Conservation (phyloP, 2,113 vertebrate genomes). For the Mirza zaza region DNA sequence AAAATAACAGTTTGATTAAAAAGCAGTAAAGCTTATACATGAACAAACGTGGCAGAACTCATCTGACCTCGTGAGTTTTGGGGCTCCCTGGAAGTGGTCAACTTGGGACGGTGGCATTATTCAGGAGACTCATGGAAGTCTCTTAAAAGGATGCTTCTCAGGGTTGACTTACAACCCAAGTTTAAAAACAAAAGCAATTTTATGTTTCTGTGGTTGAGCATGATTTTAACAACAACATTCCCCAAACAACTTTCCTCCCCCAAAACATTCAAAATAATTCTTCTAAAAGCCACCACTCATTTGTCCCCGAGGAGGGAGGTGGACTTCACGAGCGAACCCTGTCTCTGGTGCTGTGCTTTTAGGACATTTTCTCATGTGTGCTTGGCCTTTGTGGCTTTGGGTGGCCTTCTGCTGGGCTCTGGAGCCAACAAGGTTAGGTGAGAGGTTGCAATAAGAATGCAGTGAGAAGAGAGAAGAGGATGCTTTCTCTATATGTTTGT, state of each 20-base stretch:
- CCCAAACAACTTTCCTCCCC: not conserved
- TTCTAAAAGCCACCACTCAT: not conserved
- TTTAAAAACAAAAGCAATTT: not conserved
- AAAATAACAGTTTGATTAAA: not conserved
- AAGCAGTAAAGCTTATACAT: not conserved
- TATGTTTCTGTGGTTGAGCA: not conserved
- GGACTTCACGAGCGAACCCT: not conserved
- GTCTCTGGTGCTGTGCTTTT: not conserved
- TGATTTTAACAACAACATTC: not conserved
- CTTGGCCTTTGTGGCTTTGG: not conserved
- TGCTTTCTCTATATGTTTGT: fast-evolving
- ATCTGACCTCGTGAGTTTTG: not conserved
- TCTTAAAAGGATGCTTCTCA: not conserved
- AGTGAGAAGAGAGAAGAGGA: not conserved
- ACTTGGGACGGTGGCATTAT: not conserved
- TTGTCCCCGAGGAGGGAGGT: no score
- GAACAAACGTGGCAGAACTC: not conserved
- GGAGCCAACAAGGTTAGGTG: not conserved
- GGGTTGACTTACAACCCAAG: not conserved
- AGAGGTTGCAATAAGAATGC: not conserved
- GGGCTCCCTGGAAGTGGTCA: no score
- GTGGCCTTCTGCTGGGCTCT: not conserved
- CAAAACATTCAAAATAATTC: not conserved
- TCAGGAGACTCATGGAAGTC: not conserved
- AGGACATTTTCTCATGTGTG: not conserved